Evolutionary conservation across 2,113 vertebrate species (phyloP), one percentile per base, ranked within the genome.

Genomic region (Pterocles gutturalis): DNA sequence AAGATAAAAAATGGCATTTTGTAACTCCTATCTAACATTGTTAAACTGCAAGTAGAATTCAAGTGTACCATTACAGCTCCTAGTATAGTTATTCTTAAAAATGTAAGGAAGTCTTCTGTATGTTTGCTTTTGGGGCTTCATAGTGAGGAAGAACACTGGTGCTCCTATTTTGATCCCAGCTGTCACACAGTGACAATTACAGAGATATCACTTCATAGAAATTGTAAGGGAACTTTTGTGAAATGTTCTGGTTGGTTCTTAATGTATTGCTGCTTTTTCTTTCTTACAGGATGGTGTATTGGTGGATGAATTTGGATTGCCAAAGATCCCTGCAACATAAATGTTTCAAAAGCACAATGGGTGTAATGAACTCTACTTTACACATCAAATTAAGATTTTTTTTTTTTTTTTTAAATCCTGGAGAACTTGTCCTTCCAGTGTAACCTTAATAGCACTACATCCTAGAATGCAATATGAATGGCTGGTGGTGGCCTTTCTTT

Each of bases 271-370:
- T 58, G 19, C n/a, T 41, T 93, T 93, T 92, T 95, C 34, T 95
- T 94, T 96, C 91, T 93, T 96, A 89, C 95, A 99, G 99, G 99
- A 99, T 79, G 99, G 99, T 5, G 99, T 99, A 25, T 80, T 99
- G 98, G 99, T 99, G 97, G 99, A 99, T 96, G 99, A 99, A 96
- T 99, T 99, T 54, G 99, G 99, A 64, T 97, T 99, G 94, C 99
- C 99, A 86, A 99, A 99, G 98, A 99, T 99, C 70, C 99, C 99
- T 57, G 99, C 99, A 70, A 98, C 99, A 93, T 99, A 99, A 98
- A 97, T 13, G 65, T 87, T 90, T 72, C 54, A 87, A 19, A 92
- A 87, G 69, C 96, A 89, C 87, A 73, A 15, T 84, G 93, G 61
- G 87, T 92, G 36, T 61, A 58, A 89, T 46, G 67, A 90, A 95